These are phyloP conservation scores for Mesocricetus auratus DNA, from an alignment of 2,113 vertebrate genomes.

Conservation along the genomic window DNA sequence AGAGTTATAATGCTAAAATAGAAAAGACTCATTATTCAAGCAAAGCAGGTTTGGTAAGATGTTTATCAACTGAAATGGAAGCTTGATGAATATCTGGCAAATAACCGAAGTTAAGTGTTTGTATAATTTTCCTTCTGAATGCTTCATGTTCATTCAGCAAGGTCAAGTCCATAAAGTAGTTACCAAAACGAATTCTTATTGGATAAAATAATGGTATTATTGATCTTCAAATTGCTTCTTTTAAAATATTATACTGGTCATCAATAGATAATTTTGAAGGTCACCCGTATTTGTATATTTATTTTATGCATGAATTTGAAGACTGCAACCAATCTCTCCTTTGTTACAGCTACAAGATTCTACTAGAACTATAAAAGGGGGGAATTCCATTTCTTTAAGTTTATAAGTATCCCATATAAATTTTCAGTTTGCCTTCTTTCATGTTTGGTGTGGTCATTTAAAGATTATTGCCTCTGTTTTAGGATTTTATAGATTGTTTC, in stretches of 20 bases:
- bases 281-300: slow-evolving; percentile 35
- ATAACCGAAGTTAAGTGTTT: slow-evolving; percentile 65
- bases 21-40: slow-evolving; percentile 73
- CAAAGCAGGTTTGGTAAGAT: slow-evolving; percentile 59
- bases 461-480: slow-evolving; percentile 29
- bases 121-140: slow-evolving; percentile 66
- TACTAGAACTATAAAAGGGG: not conserved
- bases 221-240: slow-evolving; percentile 36
- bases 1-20: slow-evolving; percentile 65
- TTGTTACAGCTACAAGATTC: not conserved
- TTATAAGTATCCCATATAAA: not conserved
- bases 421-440: not conserved
- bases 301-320: not conserved
- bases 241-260: slow-evolving; percentile 29
- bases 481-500: not conserved
- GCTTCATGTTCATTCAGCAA: slow-evolving; percentile 34
- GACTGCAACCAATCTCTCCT: not conserved
- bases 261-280: slow-evolving; percentile 38
- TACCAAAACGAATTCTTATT: slow-evolving; percentile 61
- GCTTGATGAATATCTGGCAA: slow-evolving; percentile 69
- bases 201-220: slow-evolving; percentile 56
- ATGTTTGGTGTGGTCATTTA: not conserved
- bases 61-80: slow-evolving; percentile 75
- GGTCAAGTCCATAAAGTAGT: slow-evolving; percentile 56
- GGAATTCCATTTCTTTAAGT: not conserved